Percentiles rank a stretch among this genome's conserved stretches.
Conservation (phyloP, 2,888 invertebrate genomes). For the Philereme transversata region DNA sequence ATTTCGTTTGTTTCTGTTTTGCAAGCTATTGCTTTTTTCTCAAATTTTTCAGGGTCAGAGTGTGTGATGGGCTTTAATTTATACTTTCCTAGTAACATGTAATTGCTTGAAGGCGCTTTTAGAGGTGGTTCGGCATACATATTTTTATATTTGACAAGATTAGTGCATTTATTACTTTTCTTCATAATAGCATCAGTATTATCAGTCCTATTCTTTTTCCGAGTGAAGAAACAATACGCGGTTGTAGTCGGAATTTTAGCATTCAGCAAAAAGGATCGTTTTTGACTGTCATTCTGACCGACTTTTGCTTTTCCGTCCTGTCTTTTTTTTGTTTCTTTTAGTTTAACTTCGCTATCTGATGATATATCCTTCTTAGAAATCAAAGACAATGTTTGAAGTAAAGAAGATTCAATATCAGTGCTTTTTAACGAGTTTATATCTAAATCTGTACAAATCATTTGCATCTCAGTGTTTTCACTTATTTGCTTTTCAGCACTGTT, state of each 20-base stretch:
- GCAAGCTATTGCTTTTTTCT: slow-evolving; percentile 33
- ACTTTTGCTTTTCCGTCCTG: background rate
- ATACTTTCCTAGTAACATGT: slow-evolving; percentile 58
- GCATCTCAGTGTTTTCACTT: slow-evolving; percentile 49
- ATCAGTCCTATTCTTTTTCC: slow-evolving; percentile 38
- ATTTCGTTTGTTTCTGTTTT: slow-evolving; percentile 38
- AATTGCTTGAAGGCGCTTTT: slow-evolving; percentile 54
- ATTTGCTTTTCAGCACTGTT: slow-evolving; percentile 52
- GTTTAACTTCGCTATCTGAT: background rate
- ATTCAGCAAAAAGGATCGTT: slow-evolving; percentile 34
- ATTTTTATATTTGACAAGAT: slow-evolving; percentile 69
- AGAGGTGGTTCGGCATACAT: slow-evolving; percentile 58
- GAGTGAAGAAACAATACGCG: slow-evolving; percentile 55
- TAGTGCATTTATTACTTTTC: slow-evolving; percentile 69
- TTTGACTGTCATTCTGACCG: slow-evolving; percentile 9
- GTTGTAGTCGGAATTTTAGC: slow-evolving; percentile 41
- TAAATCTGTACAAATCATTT: slow-evolving; percentile 56
- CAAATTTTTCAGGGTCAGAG: slow-evolving; percentile 15
- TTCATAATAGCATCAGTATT: slow-evolving; percentile 47
- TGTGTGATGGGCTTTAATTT: slow-evolving; percentile 40
- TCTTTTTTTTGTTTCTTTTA: background rate
- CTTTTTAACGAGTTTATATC: slow-evolving; percentile 49
- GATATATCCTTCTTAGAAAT: slow-evolving; percentile 23
- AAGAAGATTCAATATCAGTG: slow-evolving; percentile 29
- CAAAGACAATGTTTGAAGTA: slow-evolving; percentile 38